A percentile compares a stretch with the other conserved stretches of the same genome.
Evolutionary conservation across 2,888 invertebrate genomes (phyloP).

Genomic region (Ryuthela nishihirai): DNA sequence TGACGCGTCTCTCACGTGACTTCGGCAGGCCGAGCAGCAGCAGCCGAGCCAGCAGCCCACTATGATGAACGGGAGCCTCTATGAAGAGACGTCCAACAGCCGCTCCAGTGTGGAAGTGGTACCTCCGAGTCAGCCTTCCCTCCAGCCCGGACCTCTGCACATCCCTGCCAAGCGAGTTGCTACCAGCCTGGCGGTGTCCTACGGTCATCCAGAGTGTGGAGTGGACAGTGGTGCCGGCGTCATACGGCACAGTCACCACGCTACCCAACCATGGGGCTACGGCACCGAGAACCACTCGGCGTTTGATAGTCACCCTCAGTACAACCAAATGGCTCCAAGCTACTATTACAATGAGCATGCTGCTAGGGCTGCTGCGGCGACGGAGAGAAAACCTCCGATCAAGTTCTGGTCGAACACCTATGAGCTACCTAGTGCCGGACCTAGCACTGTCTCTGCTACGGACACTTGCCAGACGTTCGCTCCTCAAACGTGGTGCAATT

Average conservation of each 20-base stretch:
- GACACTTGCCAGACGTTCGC: slow-evolving; percentile 38
- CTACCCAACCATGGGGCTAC: slow-evolving; percentile 22
- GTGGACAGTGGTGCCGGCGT: slow-evolving; percentile 22
- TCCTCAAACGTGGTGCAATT: slow-evolving; percentile 41
- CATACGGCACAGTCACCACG: slow-evolving; percentile 22
- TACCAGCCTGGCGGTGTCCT: slow-evolving; percentile 32
- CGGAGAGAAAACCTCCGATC: slow-evolving; percentile 30
- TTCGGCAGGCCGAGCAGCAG: slow-evolving; percentile 26
- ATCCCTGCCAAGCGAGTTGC: slow-evolving; percentile 32
- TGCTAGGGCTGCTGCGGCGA: slow-evolving; percentile 1
- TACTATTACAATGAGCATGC: slow-evolving; percentile 33
- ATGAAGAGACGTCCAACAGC: slow-evolving; percentile 37
- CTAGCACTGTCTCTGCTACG: slow-evolving; percentile 28
- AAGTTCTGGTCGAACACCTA: slow-evolving; percentile 40
- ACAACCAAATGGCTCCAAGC: slow-evolving; percentile 14
- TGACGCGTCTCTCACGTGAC: slow-evolving; percentile 3
- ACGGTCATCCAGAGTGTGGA: slow-evolving; percentile 34
- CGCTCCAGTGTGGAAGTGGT: slow-evolving; percentile 37
- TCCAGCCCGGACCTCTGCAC: slow-evolving; percentile 23
- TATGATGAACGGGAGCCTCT: slow-evolving; percentile 39
- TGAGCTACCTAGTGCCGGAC: slow-evolving; percentile 28
- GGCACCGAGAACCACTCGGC: slow-evolving; percentile 34
- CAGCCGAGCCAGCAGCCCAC: too few species aligned
- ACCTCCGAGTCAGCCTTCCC: slow-evolving; percentile 2
- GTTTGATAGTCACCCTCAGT: slow-evolving; percentile 32